Evolutionary conservation across 2,797 vertebrate species (phyloP).

Genomic region (Natrix natrix): DNA sequence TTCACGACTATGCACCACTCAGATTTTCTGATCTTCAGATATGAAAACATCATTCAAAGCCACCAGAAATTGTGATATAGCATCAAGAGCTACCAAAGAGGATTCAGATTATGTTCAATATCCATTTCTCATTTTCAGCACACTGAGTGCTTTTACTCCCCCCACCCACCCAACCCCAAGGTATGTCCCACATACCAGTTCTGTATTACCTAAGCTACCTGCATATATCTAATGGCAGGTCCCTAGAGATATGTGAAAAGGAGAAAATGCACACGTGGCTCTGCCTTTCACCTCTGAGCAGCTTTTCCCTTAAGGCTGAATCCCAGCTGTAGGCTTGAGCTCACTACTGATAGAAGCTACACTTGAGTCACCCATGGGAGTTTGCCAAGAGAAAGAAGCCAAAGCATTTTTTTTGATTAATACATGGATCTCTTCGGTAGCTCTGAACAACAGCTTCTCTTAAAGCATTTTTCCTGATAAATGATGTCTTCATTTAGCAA

Average conservation of each 20-base stretch:
- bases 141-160: neutral
- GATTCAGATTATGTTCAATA: neutral
- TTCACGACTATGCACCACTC: neutral
- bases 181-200: neutral
- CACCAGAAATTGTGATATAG: neutral
- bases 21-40: neutral
- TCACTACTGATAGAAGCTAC: neutral
- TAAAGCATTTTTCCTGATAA: neutral
- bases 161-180: neutral
- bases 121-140: neutral
- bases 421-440: neutral
- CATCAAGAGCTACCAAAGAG: neutral
- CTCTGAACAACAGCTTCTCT: neutral
- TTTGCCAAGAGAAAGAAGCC: neutral
- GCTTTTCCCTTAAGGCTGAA: neutral
- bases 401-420: neutral
- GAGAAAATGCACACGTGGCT: neutral
- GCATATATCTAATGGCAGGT: neutral
- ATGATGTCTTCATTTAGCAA: conserved; percentile 4
- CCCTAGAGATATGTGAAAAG: neutral
- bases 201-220: neutral
- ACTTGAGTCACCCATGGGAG: neutral
- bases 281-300: conserved; percentile 2
- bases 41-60: neutral
- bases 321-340: neutral